Evolutionary conservation across 2,888 invertebrate genomes (phyloP), one percentile per base, ranked within the genome.

Genomic region (Neocrepidodera transversa): DNA sequence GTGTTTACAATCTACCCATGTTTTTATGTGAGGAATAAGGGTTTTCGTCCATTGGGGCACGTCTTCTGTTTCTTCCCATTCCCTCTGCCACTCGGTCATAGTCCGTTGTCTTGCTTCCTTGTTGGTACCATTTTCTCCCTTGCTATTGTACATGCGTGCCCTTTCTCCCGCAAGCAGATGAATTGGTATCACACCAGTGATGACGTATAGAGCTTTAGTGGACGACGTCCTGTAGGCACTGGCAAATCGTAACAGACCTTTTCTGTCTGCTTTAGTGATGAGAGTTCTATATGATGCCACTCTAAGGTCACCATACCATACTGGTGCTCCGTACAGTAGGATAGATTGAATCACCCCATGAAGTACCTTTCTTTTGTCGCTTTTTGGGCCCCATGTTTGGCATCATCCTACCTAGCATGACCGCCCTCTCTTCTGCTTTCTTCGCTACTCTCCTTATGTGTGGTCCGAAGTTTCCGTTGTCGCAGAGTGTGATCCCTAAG

Each of bases 381-480:
- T 50, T 2, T 18, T 14, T 28, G 64, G 60, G 7, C 62, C 60
- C 6, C 51, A 60, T 45, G 11, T 61, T 63, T 3, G 68, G 62
- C 66, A 72, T 70, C 13, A 71, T 36, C 36, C 68, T 59, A 13
- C 56, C 36, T 7, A 69, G 47, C n/a, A 57, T 49, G 6, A 56
- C 52, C 11, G 62, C 57, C 32, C 53, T 60, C 38, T 49, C 50
- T 1, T 62, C 43, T 17, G 53, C 43, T 11, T 53, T 53, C 4
- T 32, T 53, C 7, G 13, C 32, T 3, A 40, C 10, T 17, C 8
- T 11, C 32, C 13, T 40, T 2, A 49, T 40, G 5, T 56, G 56
- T 13, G 28, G 14, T n/a, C 48, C 42, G 14, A 42, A 48, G 6
- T 14, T 48, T 4, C 48, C 38, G 8, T 23, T 36, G 17, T 47